Percentiles rank a stretch among this genome's conserved stretches.
Conservation (phyloP, 2,797 vertebrate genomes). For the Kryptolebias ocellatus region DNA sequence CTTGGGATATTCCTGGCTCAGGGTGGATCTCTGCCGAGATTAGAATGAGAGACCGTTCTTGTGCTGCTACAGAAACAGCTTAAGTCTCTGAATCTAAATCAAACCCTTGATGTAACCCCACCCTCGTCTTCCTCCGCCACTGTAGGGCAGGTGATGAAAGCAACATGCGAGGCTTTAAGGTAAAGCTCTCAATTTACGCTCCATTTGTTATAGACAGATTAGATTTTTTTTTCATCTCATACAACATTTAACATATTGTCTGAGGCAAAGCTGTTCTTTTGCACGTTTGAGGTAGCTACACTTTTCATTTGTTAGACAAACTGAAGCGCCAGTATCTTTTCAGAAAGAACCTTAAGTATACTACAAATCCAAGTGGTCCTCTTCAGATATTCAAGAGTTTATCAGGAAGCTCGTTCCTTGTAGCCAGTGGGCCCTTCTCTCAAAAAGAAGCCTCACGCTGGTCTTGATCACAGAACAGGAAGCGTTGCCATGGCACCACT, state of each 20-base stretch:
- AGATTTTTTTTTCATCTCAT: slow-evolving; percentile 13
- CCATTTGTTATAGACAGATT: slow-evolving; percentile 23
- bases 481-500: slow-evolving; percentile 71
- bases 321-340: background rate
- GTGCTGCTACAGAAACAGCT: slow-evolving; percentile 79
- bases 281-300: slow-evolving; percentile 20
- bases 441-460: slow-evolving; percentile 47
- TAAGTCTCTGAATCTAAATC: slow-evolving; percentile 78
- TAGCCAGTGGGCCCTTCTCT: slow-evolving; percentile 57
- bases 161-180: slow-evolving; percentile 48
- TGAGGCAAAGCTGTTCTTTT: slow-evolving; percentile 17
- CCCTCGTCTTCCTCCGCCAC: slow-evolving; percentile 51
- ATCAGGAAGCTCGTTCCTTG: slow-evolving; percentile 35
- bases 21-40: slow-evolving; percentile 82
- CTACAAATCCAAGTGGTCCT: slow-evolving; percentile 8
- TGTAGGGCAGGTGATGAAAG: slow-evolving; percentile 67
- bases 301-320: slow-evolving; percentile 14
- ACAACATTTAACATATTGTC: slow-evolving; percentile 14
- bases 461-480: slow-evolving; percentile 71
- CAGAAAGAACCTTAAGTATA: background rate
- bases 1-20: slow-evolving; percentile 85
- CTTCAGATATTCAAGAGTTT: slow-evolving; percentile 65
- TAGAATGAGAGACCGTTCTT: slow-evolving; percentile 80
- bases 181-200: slow-evolving; percentile 45
- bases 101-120: slow-evolving; percentile 68